Base-by-base conservation (phyloP, 2,113 vertebrate genomes). In the Gasterosteus aculeatus region DNA sequence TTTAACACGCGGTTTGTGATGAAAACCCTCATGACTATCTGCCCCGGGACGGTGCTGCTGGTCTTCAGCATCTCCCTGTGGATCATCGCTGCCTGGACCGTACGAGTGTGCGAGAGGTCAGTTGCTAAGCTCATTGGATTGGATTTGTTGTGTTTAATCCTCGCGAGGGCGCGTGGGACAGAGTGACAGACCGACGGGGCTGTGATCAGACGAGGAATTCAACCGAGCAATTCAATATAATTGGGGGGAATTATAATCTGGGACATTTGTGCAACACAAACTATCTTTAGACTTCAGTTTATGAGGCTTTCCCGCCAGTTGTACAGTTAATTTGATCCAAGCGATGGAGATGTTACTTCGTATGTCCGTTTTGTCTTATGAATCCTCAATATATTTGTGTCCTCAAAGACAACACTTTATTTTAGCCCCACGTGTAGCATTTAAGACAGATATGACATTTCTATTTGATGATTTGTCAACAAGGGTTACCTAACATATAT, bases 11-110 rank as follows among this genome's bases (percentile, higher is more conserved):
- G 98, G 66, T 99, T 99, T 0, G 98, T 99, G 88, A 99, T 99
- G 98, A 99, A 99, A 94, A 99, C 98, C 0, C 95, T 99, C 87
- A 99, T 99, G 98, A 99, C 98, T 70, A 99, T 99, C 94, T 99
- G 98, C 88, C 98, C 98, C 0, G 98, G 98, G 69, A 99, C 98
- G 0, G 98, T 99, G 91, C 95, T 99, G 84, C 95, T 99, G 59
- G 98, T 99, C 72, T 99, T 99, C 95, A 99, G 98, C 94, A 99
- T 99, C 90, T 99, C 98, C 38, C 93, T 98, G 90, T 99, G 98
- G 98, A 99, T 99, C 92, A 99, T 99, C 2, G 98, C 98, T 0
- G 98, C 98, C 7, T 99, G 98, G 98, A 99, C 98, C 0, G 97
- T 99, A 2, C 95, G 97, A 3, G 98, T 99, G 78, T 99, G 98